phyloP scores from a whole-genome alignment of 2,113 vertebrate species.

The Rostratula benghalensis region DNA sequence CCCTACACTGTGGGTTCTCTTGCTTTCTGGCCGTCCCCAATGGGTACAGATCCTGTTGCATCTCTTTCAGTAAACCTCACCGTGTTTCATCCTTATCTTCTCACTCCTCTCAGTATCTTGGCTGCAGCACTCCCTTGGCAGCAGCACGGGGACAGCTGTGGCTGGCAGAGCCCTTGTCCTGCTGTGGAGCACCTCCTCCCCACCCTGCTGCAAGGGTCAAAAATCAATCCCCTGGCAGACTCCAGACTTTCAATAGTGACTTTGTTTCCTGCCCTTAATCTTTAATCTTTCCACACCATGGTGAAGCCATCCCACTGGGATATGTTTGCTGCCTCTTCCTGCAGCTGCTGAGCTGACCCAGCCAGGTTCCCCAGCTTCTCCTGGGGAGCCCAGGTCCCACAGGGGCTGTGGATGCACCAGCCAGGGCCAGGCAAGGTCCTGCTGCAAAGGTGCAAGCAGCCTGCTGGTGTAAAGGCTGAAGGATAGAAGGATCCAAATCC shows the following conservation, averaged over 20 bases:
- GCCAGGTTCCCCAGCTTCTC: background rate
- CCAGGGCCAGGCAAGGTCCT: background rate
- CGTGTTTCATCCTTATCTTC: fast-evolving
- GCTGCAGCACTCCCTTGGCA: background rate
- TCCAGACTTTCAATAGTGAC: background rate
- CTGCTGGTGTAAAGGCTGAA: background rate
- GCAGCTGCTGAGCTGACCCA: fast-evolving
- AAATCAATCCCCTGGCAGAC: background rate
- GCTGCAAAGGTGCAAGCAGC: background rate
- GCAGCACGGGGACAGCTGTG: fast-evolving
- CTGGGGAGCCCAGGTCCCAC: background rate
- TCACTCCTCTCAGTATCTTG: background rate
- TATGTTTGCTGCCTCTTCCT: background rate
- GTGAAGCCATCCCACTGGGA: background rate
- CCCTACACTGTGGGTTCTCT: fast-evolving
- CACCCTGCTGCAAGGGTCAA: background rate
- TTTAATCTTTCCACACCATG: background rate
- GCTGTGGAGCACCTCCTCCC: background rate
- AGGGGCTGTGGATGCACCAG: background rate
- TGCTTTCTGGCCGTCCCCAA: background rate
- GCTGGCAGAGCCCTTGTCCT: background rate
- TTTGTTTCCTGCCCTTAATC: background rate
- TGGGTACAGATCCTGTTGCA: background rate
- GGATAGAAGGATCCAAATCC: background rate
- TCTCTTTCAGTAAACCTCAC: background rate